Conservation (phyloP, 1,140 invertebrate species). For the Zaprionus davidi region DNA sequence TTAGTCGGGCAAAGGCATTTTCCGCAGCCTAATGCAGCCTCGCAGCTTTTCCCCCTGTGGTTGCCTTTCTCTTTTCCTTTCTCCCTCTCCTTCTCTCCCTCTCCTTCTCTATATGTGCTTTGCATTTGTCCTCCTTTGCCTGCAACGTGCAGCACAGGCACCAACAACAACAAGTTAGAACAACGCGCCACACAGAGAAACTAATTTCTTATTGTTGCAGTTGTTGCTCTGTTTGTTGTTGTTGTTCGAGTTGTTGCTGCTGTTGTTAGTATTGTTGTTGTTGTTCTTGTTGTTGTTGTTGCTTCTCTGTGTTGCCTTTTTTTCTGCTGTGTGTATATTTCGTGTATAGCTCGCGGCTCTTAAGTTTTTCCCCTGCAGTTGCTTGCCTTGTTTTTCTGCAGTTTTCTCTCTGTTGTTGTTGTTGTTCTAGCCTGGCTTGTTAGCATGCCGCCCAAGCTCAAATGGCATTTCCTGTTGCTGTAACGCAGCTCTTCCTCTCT, state of each 20-base stretch:
- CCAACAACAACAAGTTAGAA: slow-evolving; percentile 21
- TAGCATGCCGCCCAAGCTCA: slow-evolving; percentile 63
- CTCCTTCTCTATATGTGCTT: slow-evolving; percentile 20
- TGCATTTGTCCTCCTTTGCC: slow-evolving; percentile 48
- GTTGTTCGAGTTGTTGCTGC: slow-evolving; percentile 40
- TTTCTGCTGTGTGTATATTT: slow-evolving; percentile 39
- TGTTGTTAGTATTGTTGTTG: slow-evolving; percentile 40
- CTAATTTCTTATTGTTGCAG: slow-evolving; percentile 75
- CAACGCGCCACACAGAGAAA: slow-evolving; percentile 53
- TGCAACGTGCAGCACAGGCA: slow-evolving; percentile 37
- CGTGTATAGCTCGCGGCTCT: slow-evolving; percentile 68
- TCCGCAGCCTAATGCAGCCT: slow-evolving; percentile 42
- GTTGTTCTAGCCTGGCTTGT: slow-evolving; percentile 63
- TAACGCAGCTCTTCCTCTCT: not conserved
- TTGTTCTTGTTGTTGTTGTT: slow-evolving; percentile 38
- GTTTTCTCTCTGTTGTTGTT: slow-evolving; percentile 33
- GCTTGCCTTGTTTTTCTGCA: slow-evolving; percentile 34
- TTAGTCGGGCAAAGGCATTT: slow-evolving; percentile 45
- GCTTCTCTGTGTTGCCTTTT: slow-evolving; percentile 37
- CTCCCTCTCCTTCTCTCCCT: not conserved
- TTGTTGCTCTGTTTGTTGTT: slow-evolving; percentile 9
- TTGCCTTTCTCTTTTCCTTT: not conserved
- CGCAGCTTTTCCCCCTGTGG: slow-evolving; percentile 15
- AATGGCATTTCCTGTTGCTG: slow-evolving; percentile 72
- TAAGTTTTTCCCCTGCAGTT: slow-evolving; percentile 57